Base-by-base conservation (phyloP, 1,140 invertebrate genomes). In the Drosophila ambigua region DNA sequence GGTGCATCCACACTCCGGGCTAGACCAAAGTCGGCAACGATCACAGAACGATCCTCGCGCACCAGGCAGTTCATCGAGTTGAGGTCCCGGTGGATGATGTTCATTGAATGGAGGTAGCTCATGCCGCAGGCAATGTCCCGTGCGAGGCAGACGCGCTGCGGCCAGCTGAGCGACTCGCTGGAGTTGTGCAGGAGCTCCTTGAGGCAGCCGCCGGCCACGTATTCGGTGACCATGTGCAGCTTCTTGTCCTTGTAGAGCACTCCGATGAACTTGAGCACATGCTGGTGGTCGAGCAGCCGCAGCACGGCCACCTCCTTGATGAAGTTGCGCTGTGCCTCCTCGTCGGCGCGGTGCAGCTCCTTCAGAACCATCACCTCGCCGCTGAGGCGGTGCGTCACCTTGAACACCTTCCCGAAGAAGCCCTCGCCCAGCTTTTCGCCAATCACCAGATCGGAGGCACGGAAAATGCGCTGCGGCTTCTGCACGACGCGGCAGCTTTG, bases 61-160 rank as follows among this genome's bases (percentile, higher is more conserved):
- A 99, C 96, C 62, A 99, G 93, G 91, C 98, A 98, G 93, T 99
- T 99, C 92, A 98, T 97, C 13, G 98, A 99, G 92, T 99, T 99
- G 65, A 99, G 94, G 93, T 99, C 98, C 45, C 98, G 93, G 92
- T 99, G 98, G 76, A 99, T 98, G 68, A 98, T 97, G 89, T 98
- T 98, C 95, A 96, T 96, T 55, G 96, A 96, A 93, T 99, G 98
- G 41, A 99, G 93, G 92, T 99, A 99, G 15, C 96, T 95, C 95
- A 99, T 97, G 28, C 98, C 98, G 9, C 95, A 95, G 45, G 98
- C 95, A 77, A 99, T 98, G 91, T 99, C 97, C 67, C 96, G 95
- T 13, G 98, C 97, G 90, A 99, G 95, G 13, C 95, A 95, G 5
- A 96, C 95, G 49, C 98, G 93, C 69, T 95, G 94, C 54, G 94